Evolutionary conservation across 2,113 vertebrate genomes (phyloP).

Genomic region (Brienomyrus longianalis): DNA sequence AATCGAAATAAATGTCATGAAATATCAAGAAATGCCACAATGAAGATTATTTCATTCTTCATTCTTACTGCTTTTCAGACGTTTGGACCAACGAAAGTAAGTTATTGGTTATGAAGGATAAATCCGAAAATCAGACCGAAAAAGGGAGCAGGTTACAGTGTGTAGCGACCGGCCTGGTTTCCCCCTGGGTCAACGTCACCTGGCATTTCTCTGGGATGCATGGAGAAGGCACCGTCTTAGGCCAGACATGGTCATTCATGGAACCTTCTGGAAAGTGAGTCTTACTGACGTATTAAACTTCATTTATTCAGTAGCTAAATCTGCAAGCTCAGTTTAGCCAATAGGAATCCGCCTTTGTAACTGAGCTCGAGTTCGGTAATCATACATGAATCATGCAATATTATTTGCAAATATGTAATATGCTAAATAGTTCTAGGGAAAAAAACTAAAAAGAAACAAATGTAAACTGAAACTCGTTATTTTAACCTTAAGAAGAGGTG

Average conservation of each 20-base stretch:
- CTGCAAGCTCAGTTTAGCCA: not conserved
- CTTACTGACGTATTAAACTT: not conserved
- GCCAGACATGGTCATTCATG: not conserved
- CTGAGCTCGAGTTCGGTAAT: not conserved
- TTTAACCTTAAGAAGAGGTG: not conserved
- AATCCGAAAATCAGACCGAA: not conserved
- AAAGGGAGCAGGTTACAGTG: not conserved
- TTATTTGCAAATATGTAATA: not conserved
- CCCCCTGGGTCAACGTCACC: not conserved
- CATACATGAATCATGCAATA: not conserved
- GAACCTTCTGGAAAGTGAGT: conserved; percentile 1
- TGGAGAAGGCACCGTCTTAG: not conserved
- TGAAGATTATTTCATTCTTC: not conserved
- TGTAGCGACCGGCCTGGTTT: not conserved
- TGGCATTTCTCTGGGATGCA: not conserved
- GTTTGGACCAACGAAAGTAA: not conserved
- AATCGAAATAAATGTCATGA: not conserved
- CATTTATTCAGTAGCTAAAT: not conserved
- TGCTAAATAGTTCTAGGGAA: not conserved
- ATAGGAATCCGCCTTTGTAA: not conserved
- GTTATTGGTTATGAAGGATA: not conserved
- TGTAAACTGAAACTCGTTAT: not conserved
- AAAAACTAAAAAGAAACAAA: not conserved
- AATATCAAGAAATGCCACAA: not conserved
- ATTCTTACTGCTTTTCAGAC: conserved; percentile 7